Evolutionary conservation across 2,797 vertebrate species (phyloP), one percentile per base, ranked within the genome.

Genomic region (Sebastes kiyomatsui): DNA sequence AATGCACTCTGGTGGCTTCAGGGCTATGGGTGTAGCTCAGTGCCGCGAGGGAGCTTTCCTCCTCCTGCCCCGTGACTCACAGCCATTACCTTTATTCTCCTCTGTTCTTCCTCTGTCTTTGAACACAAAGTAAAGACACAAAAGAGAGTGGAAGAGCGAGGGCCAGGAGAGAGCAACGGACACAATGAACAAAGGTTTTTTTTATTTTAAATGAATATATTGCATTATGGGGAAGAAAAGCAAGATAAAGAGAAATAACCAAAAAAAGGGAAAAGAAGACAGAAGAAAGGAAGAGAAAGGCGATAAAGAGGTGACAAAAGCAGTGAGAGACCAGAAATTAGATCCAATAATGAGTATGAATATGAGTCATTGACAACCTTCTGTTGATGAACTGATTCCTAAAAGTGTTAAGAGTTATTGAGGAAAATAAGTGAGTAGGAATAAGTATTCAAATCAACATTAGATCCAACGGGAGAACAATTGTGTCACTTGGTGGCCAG

Each of bases 11-110:
- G 81, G 56, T 85, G 84, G 90, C 92, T 91, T 86, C 54, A 67
- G 86, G 92, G 89, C 87, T 91, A 90, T 83, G 87, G 92, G 90
- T 90, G 89, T 86, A 85, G 81, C 81, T 81, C 78, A 72, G 80
- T 72, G 79, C 72, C 68, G 64, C 79, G 12, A 83, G 91, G 81
- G 84, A 91, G 72, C 32, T 81, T 83, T 84, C 66, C 7, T 49
- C 46, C 68, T 82, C 30, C 73, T 73, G 64, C 71, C 77, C 68
- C 78, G 42, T 61, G 81, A 88, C 78, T 73, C 49, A 66, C 58
- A 86, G 78, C 73, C 76, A 72, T 85, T 71, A 80, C 68, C 83
- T 90, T 87, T 79, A 69, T 76, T 80, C 71, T 33, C 22, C 69
- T 70, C 33, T 55, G 66, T 65, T n/a, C 75, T 46, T 70, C 62